Conservation (phyloP, 2,888 invertebrate genomes). For the Timema podura region DNA sequence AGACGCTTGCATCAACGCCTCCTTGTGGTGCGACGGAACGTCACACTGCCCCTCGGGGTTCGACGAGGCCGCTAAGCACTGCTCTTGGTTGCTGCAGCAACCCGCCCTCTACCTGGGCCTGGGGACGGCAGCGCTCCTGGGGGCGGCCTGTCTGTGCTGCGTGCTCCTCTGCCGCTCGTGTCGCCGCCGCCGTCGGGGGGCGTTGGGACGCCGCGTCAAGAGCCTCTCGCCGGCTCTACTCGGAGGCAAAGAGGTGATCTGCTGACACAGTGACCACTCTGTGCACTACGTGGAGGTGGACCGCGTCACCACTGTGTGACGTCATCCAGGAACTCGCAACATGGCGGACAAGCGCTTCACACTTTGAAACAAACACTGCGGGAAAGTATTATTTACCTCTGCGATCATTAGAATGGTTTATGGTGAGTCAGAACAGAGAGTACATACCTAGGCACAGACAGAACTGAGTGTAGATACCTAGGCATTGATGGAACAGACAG, state of each 20-base stretch:
- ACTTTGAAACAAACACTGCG: too few relatives aligned
- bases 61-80: slow-evolving; percentile 75
- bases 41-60: slow-evolving; percentile 75
- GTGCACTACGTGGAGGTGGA: slow-evolving; percentile 89
- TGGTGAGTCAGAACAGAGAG: too few relatives aligned
- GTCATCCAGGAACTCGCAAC: slow-evolving; percentile 11
- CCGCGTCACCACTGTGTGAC: slow-evolving; percentile 86
- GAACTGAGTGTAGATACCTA: too few relatives aligned
- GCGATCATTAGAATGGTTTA: too few relatives aligned
- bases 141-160: slow-evolving; percentile 38
- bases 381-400: too few relatives aligned
- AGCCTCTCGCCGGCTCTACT: slow-evolving; percentile 32
- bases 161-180: slow-evolving; percentile 36
- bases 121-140: slow-evolving; percentile 43
- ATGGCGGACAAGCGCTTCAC: neutral
- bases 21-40: slow-evolving; percentile 76
- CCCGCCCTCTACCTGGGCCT: slow-evolving; percentile 67
- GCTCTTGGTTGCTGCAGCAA: slow-evolving; percentile 70
- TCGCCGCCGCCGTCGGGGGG: slow-evolving; percentile 35
- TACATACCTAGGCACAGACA: too few relatives aligned
- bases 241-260: slow-evolving; percentile 72
- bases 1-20: slow-evolving; percentile 74
- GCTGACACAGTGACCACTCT: slow-evolving; percentile 95
- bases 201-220: slow-evolving; percentile 50
- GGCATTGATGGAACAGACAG: too few relatives aligned